These are phyloP conservation scores for Hydractinia symbiolongicarpus DNA, from an alignment of 30 jellyfish, hydroid and myxozoan genomes.

Conservation along the genomic window DNA sequence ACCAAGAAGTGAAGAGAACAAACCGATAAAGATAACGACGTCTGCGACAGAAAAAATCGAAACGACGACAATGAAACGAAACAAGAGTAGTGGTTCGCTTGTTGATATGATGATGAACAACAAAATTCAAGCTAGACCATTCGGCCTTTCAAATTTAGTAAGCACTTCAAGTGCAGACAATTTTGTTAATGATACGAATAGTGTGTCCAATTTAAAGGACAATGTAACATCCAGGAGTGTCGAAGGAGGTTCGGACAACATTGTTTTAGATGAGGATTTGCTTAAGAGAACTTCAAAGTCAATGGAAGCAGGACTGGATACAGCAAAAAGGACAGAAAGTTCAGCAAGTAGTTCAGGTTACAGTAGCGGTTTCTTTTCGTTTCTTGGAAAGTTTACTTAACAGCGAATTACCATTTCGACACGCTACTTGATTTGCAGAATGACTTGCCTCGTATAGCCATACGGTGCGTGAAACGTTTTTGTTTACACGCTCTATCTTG, in stretches of 20 bases:
- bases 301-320: conserved; percentile 10
- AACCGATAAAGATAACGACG: not conserved
- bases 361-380: not conserved
- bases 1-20: conserved; percentile 3
- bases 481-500: too few relatives aligned
- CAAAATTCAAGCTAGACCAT: conserved; percentile 17
- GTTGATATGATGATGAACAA: conserved; percentile 2
- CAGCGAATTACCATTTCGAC: too few relatives aligned
- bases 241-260: not conserved
- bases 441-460: too few relatives aligned
- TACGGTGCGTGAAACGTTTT: too few relatives aligned
- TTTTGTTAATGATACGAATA: not conserved
- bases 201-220: too few relatives aligned
- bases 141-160: conserved; percentile 14
- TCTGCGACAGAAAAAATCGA: not conserved
- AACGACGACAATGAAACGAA: not conserved
- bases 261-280: not conserved
- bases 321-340: conserved; percentile 5
- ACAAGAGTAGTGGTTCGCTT: conserved; percentile 20
- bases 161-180: not conserved
- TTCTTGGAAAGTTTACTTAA: conserved; percentile 19
- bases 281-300: conserved; percentile 3
- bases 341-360: not conserved
- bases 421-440: too few relatives aligned
- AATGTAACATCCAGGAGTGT: not conserved